Conservation (phyloP, 1,140 invertebrate species). For the Temnothorax longispinosus region DNA sequence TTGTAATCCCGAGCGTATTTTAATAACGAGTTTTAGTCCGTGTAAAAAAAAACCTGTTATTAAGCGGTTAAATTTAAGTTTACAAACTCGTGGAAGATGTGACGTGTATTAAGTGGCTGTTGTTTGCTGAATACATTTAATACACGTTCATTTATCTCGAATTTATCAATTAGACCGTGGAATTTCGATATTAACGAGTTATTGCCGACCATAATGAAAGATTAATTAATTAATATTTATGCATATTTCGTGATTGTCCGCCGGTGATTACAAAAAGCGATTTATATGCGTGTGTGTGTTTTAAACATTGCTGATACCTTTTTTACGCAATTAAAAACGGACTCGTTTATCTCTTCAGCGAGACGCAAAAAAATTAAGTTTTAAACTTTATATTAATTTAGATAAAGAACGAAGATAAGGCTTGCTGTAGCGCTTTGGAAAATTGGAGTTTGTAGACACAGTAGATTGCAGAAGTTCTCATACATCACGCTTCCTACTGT, state of each 20-base stretch:
- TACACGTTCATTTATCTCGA: conserved; percentile 31
- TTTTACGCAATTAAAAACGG: neutral
- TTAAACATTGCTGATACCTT: neutral
- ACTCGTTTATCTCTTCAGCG: neutral
- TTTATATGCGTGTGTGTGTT: neutral
- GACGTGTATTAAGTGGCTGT: neutral
- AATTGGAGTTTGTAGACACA: neutral
- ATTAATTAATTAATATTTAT: conserved; percentile 39
- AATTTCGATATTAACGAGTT: conserved; percentile 50
- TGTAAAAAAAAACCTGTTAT: neutral
- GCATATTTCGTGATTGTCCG: conserved; percentile 27
- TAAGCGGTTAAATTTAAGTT: conserved; percentile 11
- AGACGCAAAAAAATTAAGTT: conserved; percentile 4
- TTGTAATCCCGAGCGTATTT: conserved; percentile 1
- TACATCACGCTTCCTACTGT: neutral
- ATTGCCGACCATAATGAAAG: conserved; percentile 40
- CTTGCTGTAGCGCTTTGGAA: neutral
- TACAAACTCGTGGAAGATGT: neutral
- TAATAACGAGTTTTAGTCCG: conserved; percentile 3
- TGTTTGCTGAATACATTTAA: conserved; percentile 17
- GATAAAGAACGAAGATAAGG: neutral
- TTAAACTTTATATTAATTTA: conserved; percentile 27
- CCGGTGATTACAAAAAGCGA: conserved; percentile 4
- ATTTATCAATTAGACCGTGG: conserved; percentile 48
- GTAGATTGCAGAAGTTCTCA: conserved; percentile 5